phyloP scores from a whole-genome alignment of 2,113 vertebrate species.

The Halichoerus grypus region DNA sequence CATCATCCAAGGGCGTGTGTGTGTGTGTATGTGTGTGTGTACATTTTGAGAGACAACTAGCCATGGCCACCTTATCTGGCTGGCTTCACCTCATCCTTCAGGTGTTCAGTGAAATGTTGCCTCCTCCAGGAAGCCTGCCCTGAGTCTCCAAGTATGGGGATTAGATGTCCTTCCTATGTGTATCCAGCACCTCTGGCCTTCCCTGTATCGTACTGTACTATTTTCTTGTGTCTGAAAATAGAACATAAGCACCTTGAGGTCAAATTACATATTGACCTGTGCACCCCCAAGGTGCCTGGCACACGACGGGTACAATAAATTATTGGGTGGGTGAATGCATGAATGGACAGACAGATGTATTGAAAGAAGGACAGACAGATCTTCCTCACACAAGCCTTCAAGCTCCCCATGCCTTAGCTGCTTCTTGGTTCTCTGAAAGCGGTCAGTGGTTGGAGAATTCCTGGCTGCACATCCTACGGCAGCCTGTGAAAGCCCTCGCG shows the following conservation, averaged over 20 bases:
- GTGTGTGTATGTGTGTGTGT: background rate
- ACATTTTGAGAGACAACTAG: too few species aligned
- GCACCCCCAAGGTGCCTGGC: background rate
- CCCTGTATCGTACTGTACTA: background rate
- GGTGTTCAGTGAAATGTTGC: background rate
- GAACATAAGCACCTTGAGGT: background rate
- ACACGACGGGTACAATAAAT: background rate
- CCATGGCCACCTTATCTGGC: too few species aligned
- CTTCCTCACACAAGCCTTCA: background rate
- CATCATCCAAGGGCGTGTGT: background rate
- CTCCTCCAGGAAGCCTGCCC: background rate
- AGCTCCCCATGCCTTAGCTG: background rate
- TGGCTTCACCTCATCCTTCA: background rate
- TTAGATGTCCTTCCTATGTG: background rate
- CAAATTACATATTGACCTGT: background rate
- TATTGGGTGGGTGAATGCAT: background rate
- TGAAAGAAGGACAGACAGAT: background rate
- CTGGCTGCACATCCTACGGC: background rate
- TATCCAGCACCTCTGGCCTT: background rate
- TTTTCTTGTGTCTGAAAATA: background rate
- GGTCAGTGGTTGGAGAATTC: background rate
- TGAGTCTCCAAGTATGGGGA: background rate
- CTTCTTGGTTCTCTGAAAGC: constrained; percentile 14
- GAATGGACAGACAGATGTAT: background rate
- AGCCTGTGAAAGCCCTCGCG: background rate